Base-by-base conservation (phyloP, 1,140 invertebrate species). In the Tetramorium alpestre region DNA sequence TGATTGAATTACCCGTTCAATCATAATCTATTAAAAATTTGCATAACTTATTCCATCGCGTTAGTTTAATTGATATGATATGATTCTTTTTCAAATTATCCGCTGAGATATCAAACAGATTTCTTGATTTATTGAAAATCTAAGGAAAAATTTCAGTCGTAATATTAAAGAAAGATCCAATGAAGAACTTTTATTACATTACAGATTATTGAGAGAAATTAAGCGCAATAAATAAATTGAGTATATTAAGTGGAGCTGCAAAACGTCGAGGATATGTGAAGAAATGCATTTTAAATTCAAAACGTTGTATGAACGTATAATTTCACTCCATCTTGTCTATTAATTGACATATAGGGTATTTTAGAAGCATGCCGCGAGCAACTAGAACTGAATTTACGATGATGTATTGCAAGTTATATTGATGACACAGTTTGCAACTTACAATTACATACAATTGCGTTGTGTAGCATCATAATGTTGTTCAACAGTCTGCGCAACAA, bases 341-440 rank as follows among this genome's bases (percentile, higher is more conserved):
- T 73, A 60, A 72, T 60, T 73, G 41, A 49, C 11, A 60, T 28
- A 60, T 22, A 81, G 22, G 33, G 16, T 56, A 44, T 72, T 70
- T 82, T 60, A 60, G 67, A 82, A 73, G 18, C 67, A n/a, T 22
- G 5, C 25, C 25, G 16, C 41, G 8, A 72, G 41, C 54, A 16
- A 73, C 38, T 58, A 47, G 18, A 72, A 72, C 25, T 73, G 38
- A 82, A 82, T 60, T 47, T 58, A 58, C 28, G 25, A 82, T 51
- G 33, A 65, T 28, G n/a, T 65, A 25, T n/a, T 44, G 67, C 44
- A 72, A 73, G 67, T 82, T 82, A 73, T 58, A 54, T 65, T 70
- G 22, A 82, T 82, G 67, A 82, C 67, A 82, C 41, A 73, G 69
- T 82, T 82, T 25, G 41, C 25, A 82, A 82, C 51, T 73, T 73